Percentiles rank a stretch among this genome's conserved stretches.
phyloP scores from a whole-genome alignment of 1,140 invertebrate genomes.

The Nymphalis io region DNA sequence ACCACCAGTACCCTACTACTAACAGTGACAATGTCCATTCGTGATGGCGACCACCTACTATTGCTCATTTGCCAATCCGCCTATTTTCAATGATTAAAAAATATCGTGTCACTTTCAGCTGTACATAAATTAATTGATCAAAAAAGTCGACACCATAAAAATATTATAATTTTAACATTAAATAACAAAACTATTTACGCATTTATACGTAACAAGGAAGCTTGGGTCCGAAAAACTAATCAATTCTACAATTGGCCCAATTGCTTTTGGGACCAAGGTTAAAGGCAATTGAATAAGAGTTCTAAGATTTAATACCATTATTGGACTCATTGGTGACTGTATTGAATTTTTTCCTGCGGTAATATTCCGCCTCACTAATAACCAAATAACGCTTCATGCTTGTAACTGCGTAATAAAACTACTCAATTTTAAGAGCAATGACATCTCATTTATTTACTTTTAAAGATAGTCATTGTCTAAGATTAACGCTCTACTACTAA shows the following conservation, averaged over 20 bases:
- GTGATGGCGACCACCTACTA: too few species aligned
- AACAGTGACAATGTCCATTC: too few species aligned
- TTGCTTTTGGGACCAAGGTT: slow-evolving; percentile 26
- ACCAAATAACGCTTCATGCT: neutral
- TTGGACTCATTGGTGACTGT: neutral
- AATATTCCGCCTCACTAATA: slow-evolving; percentile 2
- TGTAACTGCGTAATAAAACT: neutral
- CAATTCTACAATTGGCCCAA: slow-evolving; percentile 24
- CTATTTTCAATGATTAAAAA: too few species aligned
- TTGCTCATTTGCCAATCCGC: too few species aligned
- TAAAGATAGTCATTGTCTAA: neutral
- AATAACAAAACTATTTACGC: too few species aligned
- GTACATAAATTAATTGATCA: too few species aligned
- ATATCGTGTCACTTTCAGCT: too few species aligned
- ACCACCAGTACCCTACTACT: too few species aligned
- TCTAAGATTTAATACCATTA: neutral
- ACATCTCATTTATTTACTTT: neutral
- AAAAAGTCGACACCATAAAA: too few species aligned
- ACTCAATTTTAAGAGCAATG: neutral
- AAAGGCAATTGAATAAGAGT: slow-evolving; percentile 16
- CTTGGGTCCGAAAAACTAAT: slow-evolving; percentile 20
- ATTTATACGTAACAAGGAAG: slow-evolving; percentile 5
- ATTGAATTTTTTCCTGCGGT: slow-evolving; percentile 1
- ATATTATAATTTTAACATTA: too few species aligned
- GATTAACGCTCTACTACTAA: too few species aligned